phyloP scores from a whole-genome alignment of 92 coral and sea anemone species.

The Nematostella vectensis region DNA sequence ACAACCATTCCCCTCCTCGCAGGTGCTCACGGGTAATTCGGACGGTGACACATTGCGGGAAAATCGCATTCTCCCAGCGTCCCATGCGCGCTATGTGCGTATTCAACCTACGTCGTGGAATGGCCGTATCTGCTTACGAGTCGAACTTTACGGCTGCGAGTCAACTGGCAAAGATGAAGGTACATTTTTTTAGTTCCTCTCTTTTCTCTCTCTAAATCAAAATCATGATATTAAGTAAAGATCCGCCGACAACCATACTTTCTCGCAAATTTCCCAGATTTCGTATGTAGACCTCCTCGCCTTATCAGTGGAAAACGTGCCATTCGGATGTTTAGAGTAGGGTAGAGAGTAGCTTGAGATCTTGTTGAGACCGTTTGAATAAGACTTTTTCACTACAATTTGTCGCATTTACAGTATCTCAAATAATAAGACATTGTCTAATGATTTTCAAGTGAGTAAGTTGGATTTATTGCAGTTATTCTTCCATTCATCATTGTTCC shows the following conservation, averaged over 20 bases:
- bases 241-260: no score
- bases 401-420: no score
- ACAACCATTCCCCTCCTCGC: no score
- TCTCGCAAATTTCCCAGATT: no score
- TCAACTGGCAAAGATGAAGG: slow-evolving; percentile 91
- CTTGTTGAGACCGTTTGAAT: no score
- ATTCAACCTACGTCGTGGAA: slow-evolving; percentile 70
- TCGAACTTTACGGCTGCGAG: slow-evolving; percentile 90
- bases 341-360: no score
- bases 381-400: no score
- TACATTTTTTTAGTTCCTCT: not conserved
- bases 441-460: no score
- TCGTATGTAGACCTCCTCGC: no score
- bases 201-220: not conserved
- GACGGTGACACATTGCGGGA: slow-evolving; percentile 39
- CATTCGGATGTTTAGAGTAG: no score
- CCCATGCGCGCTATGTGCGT: slow-evolving; percentile 88
- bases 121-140: slow-evolving; percentile 60
- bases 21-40: slow-evolving; percentile 67
- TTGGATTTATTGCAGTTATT: slow-evolving; percentile 39
- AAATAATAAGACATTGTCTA: no score
- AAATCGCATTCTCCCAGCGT: slow-evolving; percentile 70
- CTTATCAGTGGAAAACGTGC: no score
- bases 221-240: not conserved
- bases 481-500: slow-evolving; percentile 85